phyloP scores from a whole-genome alignment of 2,888 invertebrate genomes.

The Cybosia mesomella region DNA sequence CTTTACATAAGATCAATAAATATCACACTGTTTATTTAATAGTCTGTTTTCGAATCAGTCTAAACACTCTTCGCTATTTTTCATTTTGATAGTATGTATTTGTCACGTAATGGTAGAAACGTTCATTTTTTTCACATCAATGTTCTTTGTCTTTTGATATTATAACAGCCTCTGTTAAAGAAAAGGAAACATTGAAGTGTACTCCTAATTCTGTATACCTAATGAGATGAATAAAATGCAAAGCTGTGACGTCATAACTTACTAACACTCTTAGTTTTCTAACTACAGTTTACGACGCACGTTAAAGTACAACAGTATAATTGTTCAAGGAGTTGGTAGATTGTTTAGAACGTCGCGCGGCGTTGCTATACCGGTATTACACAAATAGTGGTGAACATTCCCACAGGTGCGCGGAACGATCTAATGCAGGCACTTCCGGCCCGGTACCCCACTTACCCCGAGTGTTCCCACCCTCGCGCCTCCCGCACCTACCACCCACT shows the following conservation, averaged over 20 bases:
- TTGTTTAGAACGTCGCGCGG: background rate
- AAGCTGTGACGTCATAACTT: slow-evolving; percentile 27
- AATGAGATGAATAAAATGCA: slow-evolving; percentile 37
- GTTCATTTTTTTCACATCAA: slow-evolving; percentile 67
- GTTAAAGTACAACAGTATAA: slow-evolving; percentile 18
- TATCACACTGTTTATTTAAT: slow-evolving; percentile 77
- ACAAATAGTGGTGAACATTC: slow-evolving; percentile 76
- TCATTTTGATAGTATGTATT: slow-evolving; percentile 76
- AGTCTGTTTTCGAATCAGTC: slow-evolving; percentile 61
- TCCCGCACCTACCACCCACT: slow-evolving; percentile 52
- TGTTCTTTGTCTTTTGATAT: slow-evolving; percentile 57
- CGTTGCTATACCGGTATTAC: slow-evolving; percentile 57
- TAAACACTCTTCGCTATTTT: slow-evolving; percentile 86
- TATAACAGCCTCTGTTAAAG: slow-evolving; percentile 66
- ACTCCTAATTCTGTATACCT: background rate
- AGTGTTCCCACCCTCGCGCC: slow-evolving; percentile 59
- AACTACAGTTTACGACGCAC: background rate
- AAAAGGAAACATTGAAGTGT: slow-evolving; percentile 24
- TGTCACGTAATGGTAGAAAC: slow-evolving; percentile 76
- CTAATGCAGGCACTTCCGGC: slow-evolving; percentile 81
- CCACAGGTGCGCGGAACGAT: slow-evolving; percentile 82
- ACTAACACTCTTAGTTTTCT: slow-evolving; percentile 22
- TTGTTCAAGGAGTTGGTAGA: slow-evolving; percentile 41
- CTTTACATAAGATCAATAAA: slow-evolving; percentile 79
- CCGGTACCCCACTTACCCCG: slow-evolving; percentile 75